phyloP scores from a whole-genome alignment of 2,113 vertebrate genomes.

The Heteronetta atricapilla region DNA sequence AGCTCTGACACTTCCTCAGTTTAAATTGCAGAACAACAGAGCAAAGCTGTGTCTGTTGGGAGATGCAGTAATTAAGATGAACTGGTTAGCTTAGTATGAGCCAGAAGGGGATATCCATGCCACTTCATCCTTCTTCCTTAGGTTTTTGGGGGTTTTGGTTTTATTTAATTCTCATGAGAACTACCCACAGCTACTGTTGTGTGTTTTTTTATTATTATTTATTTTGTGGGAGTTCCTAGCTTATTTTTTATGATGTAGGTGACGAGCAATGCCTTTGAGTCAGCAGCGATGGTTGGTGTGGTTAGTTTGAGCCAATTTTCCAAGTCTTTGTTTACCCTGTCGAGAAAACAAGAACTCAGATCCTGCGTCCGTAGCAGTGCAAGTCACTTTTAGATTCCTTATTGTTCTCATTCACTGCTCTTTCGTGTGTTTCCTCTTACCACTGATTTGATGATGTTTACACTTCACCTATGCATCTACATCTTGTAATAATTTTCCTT shows the following conservation, averaged over 20 bases:
- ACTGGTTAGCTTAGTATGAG: neutral
- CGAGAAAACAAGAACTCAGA: neutral
- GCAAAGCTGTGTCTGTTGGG: neutral
- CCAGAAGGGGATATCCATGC: neutral
- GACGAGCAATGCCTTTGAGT: neutral
- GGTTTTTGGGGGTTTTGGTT: fast-evolving
- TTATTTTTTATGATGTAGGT: neutral
- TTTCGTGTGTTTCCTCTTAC: neutral
- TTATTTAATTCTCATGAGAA: neutral
- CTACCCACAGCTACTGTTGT: neutral
- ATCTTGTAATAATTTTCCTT: neutral
- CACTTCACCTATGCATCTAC: neutral
- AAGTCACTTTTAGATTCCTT: neutral
- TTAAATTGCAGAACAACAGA: neutral
- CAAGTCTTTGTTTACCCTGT: neutral
- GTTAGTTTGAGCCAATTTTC: neutral
- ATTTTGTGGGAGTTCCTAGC: neutral
- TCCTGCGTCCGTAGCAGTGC: neutral
- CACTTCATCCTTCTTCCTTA: neutral
- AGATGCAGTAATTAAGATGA: neutral
- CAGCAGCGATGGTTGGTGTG: neutral
- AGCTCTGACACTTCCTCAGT: neutral
- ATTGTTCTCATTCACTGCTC: neutral
- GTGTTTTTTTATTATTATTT: no score
- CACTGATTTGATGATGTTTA: neutral